Conservation (phyloP, 30 jellyfish, hydroid and myxozoan genomes). For the Calvadosia cruxmelitensis region DNA sequence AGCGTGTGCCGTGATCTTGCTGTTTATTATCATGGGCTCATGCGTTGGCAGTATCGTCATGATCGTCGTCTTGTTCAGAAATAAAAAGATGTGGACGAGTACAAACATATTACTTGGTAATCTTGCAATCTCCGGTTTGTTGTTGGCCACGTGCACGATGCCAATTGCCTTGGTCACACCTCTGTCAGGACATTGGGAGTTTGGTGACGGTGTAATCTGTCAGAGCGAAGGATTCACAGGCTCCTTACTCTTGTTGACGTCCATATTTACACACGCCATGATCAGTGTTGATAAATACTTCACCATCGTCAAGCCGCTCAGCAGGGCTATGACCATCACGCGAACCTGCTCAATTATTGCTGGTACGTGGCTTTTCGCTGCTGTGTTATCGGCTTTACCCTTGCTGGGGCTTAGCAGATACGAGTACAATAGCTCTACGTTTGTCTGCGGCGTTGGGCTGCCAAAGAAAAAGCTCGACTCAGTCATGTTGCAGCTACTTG, state of each 20-base stretch:
- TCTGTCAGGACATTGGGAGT: constrained; percentile 44
- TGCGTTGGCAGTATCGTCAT: constrained; percentile 50
- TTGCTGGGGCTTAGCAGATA: constrained; percentile 46
- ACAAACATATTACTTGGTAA: constrained; percentile 87
- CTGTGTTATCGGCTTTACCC: constrained; percentile 56
- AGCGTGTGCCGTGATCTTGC: constrained; percentile 27
- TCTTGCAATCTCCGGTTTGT: constrained; percentile 52
- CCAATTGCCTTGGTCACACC: constrained; percentile 68
- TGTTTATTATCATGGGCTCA: constrained; percentile 39
- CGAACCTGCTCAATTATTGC: constrained; percentile 33
- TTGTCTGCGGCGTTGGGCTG: constrained; percentile 88
- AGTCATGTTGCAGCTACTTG: constrained; percentile 31
- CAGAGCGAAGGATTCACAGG: constrained; percentile 59
- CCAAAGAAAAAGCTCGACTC: constrained; percentile 41
- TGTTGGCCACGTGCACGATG: constrained; percentile 54
- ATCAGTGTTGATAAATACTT: constrained; percentile 78
- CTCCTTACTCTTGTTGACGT: constrained; percentile 44
- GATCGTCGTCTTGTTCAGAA: constrained; percentile 56
- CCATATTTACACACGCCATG: constrained; percentile 83
- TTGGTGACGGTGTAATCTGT: constrained; percentile 75
- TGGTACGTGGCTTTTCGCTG: constrained; percentile 48
- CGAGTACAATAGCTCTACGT: constrained; percentile 75
- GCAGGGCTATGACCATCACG: constrained; percentile 70
- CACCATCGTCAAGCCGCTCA: constrained; percentile 85
- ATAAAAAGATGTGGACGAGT: constrained; percentile 87